These are phyloP conservation scores for Drosophila quinaria DNA, from an alignment of 2,888 invertebrate species.

Conservation along the genomic window DNA sequence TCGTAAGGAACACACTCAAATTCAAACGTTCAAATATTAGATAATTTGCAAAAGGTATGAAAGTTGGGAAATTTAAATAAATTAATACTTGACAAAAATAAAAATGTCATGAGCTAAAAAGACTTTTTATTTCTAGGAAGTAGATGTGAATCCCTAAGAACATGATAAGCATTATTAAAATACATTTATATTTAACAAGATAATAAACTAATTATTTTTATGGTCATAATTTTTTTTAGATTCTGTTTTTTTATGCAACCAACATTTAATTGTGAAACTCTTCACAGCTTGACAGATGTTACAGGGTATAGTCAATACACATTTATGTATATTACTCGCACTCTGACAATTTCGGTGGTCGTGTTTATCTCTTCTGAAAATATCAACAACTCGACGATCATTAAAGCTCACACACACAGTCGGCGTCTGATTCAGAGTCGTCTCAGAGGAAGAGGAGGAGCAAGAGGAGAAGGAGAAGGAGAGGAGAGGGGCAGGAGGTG, in stretches of 20 bases:
- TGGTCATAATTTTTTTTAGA: background rate
- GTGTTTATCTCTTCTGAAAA: conserved; percentile 73
- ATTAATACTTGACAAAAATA: too few species aligned
- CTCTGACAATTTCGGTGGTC: conserved; percentile 67
- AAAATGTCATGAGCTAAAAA: too few species aligned
- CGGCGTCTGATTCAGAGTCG: background rate
- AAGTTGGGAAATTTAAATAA: too few species aligned
- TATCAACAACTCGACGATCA: conserved; percentile 70
- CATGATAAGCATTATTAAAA: too few species aligned
- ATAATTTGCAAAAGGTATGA: background rate
- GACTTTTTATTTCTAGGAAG: too few species aligned
- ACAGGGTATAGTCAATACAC: conserved; percentile 8
- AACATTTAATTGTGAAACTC: background rate
- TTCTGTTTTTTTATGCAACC: background rate
- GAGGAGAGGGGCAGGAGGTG: too few species aligned
- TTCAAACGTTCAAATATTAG: background rate
- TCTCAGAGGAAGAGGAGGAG: background rate
- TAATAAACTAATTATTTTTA: too few species aligned
- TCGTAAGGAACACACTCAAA: background rate
- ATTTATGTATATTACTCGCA: conserved; percentile 36
- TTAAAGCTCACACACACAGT: conserved; percentile 55
- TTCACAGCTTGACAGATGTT: background rate
- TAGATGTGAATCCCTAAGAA: too few species aligned
- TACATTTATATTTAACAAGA: too few species aligned
- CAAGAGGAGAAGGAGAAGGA: background rate